These are phyloP conservation scores for Menura novaehollandiae DNA, from an alignment of 2,113 vertebrate species.

Conservation along the genomic window DNA sequence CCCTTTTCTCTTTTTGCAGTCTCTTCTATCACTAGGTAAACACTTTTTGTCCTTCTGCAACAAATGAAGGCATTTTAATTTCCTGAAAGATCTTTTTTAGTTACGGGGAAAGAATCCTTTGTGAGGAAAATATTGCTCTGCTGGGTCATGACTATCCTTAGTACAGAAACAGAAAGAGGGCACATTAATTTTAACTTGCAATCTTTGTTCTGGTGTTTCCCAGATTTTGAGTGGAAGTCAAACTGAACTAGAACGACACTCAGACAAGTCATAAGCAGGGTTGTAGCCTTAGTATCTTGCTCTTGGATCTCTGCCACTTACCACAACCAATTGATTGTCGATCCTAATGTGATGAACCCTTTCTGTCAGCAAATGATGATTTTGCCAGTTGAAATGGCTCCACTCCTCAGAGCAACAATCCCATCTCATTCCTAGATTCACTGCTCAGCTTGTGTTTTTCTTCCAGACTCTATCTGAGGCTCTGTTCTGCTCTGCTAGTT, in stretches of 20 bases:
- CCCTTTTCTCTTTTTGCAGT: background rate
- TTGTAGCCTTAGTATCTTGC: background rate
- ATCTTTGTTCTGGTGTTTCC: background rate
- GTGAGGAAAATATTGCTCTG: background rate
- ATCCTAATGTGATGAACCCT: background rate
- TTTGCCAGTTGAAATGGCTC: background rate
- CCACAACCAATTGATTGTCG: accelerated
- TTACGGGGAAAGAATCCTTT: background rate
- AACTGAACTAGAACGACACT: background rate
- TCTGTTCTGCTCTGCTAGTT: background rate
- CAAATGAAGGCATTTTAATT: background rate
- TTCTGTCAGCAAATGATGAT: background rate
- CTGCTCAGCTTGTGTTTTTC: background rate
- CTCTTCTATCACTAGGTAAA: background rate
- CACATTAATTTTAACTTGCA: background rate
- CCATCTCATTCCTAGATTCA: background rate
- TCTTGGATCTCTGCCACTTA: background rate
- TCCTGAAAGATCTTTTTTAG: background rate
- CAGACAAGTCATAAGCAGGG: background rate
- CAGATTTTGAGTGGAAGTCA: background rate
- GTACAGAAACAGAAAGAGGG: background rate
- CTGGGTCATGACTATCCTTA: background rate
- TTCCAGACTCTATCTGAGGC: background rate
- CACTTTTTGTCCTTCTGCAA: background rate
- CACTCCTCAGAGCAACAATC: background rate